Evolutionary conservation across 2,888 invertebrate species (phyloP).

Genomic region (Pantelozetes paolii): DNA sequence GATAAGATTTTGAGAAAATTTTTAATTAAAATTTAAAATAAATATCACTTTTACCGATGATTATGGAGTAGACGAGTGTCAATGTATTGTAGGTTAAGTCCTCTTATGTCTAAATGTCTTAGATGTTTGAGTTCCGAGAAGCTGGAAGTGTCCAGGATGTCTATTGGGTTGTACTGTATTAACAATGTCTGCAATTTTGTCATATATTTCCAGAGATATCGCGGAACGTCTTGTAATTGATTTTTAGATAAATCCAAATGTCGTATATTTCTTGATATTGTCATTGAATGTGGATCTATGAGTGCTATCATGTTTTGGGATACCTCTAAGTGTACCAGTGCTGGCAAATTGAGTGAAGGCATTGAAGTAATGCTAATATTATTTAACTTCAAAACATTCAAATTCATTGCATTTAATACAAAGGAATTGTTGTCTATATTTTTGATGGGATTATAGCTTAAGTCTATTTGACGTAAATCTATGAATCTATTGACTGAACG

Average conservation of each 20-base stretch:
- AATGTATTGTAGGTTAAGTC: slow-evolving; percentile 46
- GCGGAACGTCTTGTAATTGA: slow-evolving; percentile 68
- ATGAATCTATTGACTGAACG: slow-evolving; percentile 50
- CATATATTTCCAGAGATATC: slow-evolving; percentile 68
- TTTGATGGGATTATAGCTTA: slow-evolving; percentile 74
- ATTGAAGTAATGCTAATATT: slow-evolving; percentile 70
- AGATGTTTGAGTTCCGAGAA: slow-evolving; percentile 65
- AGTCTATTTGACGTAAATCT: slow-evolving; percentile 59
- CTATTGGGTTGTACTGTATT: slow-evolving; percentile 74
- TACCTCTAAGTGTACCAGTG: slow-evolving; percentile 72
- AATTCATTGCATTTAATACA: slow-evolving; percentile 71
- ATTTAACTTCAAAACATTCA: slow-evolving; percentile 71
- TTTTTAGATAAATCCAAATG: slow-evolving; percentile 72
- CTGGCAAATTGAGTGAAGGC: slow-evolving; percentile 69
- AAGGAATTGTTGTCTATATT: slow-evolving; percentile 77
- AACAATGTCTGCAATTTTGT: slow-evolving; percentile 69
- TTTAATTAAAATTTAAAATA: too few relatives aligned
- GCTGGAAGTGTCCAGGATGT: slow-evolving; percentile 51
- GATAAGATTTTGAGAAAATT: too few relatives aligned
- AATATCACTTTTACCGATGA: slow-evolving; percentile 47
- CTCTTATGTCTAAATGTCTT: slow-evolving; percentile 61
- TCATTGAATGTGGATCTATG: slow-evolving; percentile 61
- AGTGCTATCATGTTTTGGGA: slow-evolving; percentile 70
- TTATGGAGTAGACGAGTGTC: slow-evolving; percentile 47
- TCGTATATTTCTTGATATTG: slow-evolving; percentile 57